phyloP scores from a whole-genome alignment of 2,888 invertebrate species.

The Ctenicera cuprea region DNA sequence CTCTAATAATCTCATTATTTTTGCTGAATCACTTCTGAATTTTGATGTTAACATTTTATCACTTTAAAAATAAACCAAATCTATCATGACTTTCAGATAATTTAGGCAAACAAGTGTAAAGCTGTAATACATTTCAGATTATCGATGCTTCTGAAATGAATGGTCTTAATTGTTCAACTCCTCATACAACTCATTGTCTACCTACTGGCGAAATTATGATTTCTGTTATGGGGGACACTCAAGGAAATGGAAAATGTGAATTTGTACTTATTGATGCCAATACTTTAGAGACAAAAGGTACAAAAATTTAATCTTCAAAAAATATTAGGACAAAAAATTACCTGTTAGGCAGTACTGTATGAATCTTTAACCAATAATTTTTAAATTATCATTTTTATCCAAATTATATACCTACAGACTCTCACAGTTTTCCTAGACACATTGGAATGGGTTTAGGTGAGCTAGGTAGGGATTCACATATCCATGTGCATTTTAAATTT shows the following conservation, averaged over 20 bases:
- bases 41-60: too few relatives aligned
- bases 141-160: conserved; percentile 89
- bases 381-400: too few relatives aligned
- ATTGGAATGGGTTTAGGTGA: too few relatives aligned
- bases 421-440: too few relatives aligned
- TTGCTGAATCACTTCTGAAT: not conserved
- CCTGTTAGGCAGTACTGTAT: too few relatives aligned
- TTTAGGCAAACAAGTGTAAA: not conserved
- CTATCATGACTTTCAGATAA: not conserved
- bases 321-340: too few relatives aligned
- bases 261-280: conserved; percentile 91
- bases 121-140: conserved; percentile 72
- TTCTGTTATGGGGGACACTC: conserved; percentile 91
- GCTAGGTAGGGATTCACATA: too few relatives aligned
- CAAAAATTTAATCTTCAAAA: conserved; percentile 26
- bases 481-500: too few relatives aligned
- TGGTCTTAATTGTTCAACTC: conserved; percentile 85
- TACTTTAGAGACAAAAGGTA: conserved; percentile 84
- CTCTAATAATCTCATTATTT: not conserved
- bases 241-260: conserved; percentile 90
- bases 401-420: too few relatives aligned
- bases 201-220: conserved; percentile 96
- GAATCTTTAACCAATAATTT: too few relatives aligned
- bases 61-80: too few relatives aligned
- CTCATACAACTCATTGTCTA: conserved; percentile 96